Evolutionary conservation across 2,113 vertebrate species (phyloP), one percentile per base, ranked within the genome.

Genomic region (Microcebus ravelobensis): DNA sequence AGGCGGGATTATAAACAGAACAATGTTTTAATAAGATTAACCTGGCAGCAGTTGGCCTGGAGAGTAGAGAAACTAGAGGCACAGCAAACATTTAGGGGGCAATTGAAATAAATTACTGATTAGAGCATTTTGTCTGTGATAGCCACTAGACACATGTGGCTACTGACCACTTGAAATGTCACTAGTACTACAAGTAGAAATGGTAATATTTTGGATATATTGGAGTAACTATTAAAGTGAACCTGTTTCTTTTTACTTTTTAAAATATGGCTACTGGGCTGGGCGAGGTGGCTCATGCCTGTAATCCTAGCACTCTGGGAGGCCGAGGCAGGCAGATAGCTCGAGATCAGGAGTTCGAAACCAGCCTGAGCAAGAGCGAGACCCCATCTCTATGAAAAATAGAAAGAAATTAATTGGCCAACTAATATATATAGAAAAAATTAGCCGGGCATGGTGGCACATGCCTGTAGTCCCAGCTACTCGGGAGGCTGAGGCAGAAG

Each of bases 211-310:
- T 96, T 71, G 29, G 9, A 31, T 57, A 61, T 71, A 39, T 6
- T 63, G 34, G 73, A 48, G 45, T 81, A 81, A 95, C n/a, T 82
- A 48, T 85, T 71, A 79, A 91, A 95, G 80, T 65, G 71, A 36
- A 85, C 15, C n/a, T 57, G 20, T 65, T 68, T 77, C 34, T 79
- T 87, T 83, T 94, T 73, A 39, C 14, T 29, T 70, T 91, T 85
- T 68, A 59, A 63, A 65, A 57, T 50, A 18, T 91, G 67, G 57
- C 36, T 74, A 48, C 27, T 71, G 27, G 85, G 45, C 45, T 8
- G 8, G 45, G 45, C 8, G 8, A 7, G 45, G 45, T 45, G 42
- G 45, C 45, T 45, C 45, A 45, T 8, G 45, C 45, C 8, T 45
- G 45, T 45, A 45, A 45, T 45, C 45, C 45, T 45, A 45, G 45